Evolutionary conservation across 2,888 invertebrate species (phyloP), one percentile per base, ranked within the genome.

Genomic region (Invenusta paracnida): DNA sequence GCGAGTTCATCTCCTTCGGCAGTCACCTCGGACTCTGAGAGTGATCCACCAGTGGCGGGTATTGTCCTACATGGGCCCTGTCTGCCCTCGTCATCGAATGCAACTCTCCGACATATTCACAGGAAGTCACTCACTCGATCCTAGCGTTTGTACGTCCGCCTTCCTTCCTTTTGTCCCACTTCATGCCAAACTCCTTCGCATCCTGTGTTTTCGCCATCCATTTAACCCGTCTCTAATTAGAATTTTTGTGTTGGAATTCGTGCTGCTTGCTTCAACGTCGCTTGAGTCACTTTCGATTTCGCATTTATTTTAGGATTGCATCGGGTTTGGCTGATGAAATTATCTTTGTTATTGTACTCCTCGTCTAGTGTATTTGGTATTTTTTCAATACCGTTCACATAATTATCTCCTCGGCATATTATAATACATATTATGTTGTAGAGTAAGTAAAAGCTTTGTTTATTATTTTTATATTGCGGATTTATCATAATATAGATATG

Each of bases 121-220:
- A 73, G 73, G 73, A 73, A 73, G 73, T 73, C 73, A 73, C 17
- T 73, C 73, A 73, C 73, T 5, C 73, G 73, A 73, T 73, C 73
- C 73, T 73, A 73, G 73, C 73, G 23, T 73, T 23, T n/a, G n/a
- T n/a, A n/a, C n/a, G n/a, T 13, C 73, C 11, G 2, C 17, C 73
- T 13, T 73, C 73, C 73, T 73, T 73, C 73, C 48, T 48, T n/a
- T n/a, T n/a, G n/a, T 48, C 48, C 48, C 5, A 5, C 48, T 48
- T 17, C 48, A 11, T 48, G 17, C 48, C 5, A 48, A 5, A 5
- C 73, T 23, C 73, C 73, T 23, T 73, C 27, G 17, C 27, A 13
- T 73, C 27, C 25, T 25, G 2, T 73, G 73, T 23, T 23, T 5
- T 2, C 73, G 5, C 5, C 48, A 48, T 17, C 48, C 48, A 5